These are phyloP conservation scores for Xestia sexstrigata DNA, from an alignment of 2,888 invertebrate species.

Conservation along the genomic window DNA sequence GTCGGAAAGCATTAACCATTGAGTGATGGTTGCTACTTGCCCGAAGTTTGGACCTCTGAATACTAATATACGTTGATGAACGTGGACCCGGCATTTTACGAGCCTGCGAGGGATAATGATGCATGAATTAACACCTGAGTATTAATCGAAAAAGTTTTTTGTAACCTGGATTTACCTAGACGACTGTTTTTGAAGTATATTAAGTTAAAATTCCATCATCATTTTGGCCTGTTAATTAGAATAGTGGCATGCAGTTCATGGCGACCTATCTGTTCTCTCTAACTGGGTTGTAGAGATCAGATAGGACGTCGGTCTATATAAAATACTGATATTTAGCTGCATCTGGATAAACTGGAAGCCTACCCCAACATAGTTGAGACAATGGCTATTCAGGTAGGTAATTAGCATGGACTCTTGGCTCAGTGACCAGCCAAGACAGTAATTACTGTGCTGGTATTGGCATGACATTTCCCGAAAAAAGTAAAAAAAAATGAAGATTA, in stretches of 20 bases:
- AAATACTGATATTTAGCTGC: background rate
- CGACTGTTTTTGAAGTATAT: background rate
- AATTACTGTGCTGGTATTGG: background rate
- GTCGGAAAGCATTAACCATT: slow-evolving; percentile 66
- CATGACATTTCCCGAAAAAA: background rate
- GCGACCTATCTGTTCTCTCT: too few relatives aligned
- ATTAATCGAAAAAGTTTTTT: slow-evolving; percentile 60
- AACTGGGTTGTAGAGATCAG: background rate
- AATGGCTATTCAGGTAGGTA: background rate
- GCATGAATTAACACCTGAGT: slow-evolving; percentile 31
- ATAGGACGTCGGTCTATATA: background rate
- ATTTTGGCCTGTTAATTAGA: slow-evolving; percentile 3
- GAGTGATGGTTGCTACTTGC: slow-evolving; percentile 61
- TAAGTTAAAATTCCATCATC: background rate
- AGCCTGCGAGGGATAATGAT: slow-evolving; percentile 36
- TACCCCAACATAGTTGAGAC: background rate
- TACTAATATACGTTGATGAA: slow-evolving; percentile 65
- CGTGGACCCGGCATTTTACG: slow-evolving; percentile 53
- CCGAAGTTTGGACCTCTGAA: slow-evolving; percentile 58
- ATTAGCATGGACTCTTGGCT: background rate
- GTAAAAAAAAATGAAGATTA: too few relatives aligned
- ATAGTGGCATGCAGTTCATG: background rate
- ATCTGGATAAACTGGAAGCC: background rate
- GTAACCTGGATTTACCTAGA: slow-evolving; percentile 5
- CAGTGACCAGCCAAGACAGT: background rate